These are phyloP conservation scores for Arvicanthis niloticus DNA, from an alignment of 2,113 vertebrate genomes.

Conservation along the genomic window DNA sequence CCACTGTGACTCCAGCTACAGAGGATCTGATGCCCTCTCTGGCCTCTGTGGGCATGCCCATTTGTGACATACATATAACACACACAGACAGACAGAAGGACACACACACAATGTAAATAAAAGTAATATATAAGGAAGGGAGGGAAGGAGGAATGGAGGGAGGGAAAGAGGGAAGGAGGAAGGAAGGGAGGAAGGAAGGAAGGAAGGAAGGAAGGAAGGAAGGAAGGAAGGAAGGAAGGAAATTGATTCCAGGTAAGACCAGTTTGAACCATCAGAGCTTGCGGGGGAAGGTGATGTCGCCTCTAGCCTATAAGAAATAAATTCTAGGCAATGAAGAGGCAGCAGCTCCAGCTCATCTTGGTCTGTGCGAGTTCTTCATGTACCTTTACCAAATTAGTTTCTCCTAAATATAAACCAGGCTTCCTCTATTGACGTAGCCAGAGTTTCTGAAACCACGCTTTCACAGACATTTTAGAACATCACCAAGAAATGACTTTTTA, in stretches of 20 bases:
- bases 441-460: neutral
- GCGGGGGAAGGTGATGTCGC: neutral
- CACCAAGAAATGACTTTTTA: slow-evolving; percentile 51
- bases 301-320: slow-evolving; percentile 10
- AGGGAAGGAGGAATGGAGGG: neutral
- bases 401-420: slow-evolving; percentile 56
- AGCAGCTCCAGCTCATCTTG: neutral
- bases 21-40: neutral
- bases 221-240: neutral
- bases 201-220: neutral
- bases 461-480: neutral
- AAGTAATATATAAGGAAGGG: neutral
- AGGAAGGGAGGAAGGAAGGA: neutral
- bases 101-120: neutral
- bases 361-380: slow-evolving; percentile 35
- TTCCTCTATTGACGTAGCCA: neutral
- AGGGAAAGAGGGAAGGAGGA: too few species aligned
- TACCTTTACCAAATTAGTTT: slow-evolving; percentile 57
- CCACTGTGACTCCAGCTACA: neutral
- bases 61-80: too few species aligned
- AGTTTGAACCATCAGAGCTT: neutral
- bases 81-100: neutral
- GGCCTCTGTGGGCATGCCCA: neutral
- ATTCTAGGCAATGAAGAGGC: neutral
- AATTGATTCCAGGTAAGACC: slow-evolving; percentile 33